Evolutionary conservation across 2,113 vertebrate species (phyloP), one percentile per base, ranked within the genome.

Genomic region (Delphinus delphis): DNA sequence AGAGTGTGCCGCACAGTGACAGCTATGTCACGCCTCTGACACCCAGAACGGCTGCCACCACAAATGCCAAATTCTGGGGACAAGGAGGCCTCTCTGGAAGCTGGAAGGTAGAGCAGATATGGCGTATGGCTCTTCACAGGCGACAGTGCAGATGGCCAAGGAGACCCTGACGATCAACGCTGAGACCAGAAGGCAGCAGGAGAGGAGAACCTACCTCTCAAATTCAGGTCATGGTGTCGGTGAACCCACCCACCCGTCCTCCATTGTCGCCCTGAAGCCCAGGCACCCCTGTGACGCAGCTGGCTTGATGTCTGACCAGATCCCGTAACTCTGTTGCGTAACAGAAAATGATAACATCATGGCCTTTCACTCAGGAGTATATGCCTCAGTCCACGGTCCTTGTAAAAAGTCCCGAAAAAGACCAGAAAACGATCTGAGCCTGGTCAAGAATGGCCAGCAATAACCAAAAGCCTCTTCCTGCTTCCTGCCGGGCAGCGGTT

Each of bases 81-180:
- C 2, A 14, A 36, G 18, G 36, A 28, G 12, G 33, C 65, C 65
- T 67, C 23, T 26, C 41, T 10, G 1, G 38, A 53, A 47, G 82
- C 31, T 4, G 9, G 17, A 55, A 84, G 55, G 21, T 18, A 0
- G 0, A 26, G 55, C 2, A 2, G 62, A 3, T 0, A 10, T 2
- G 14, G 79, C 36, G 25, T 0, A 4, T 4, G 55, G 85, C 50
- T 55, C 14, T 20, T 82, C n/a, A 7, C 0, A 50, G 33, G 26
- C 8, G 1, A 15, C 71, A 68, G 20, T 20, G 53, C 0, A 13
- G 17, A 18, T 2, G 6, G 8, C 14, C 13, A 0, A 14, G 36
- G 67, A 85, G 68, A 62, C 44, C n/a, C 55, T 33, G 20, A 44
- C 87, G 0, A 0, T 25, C 63, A 2, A 2, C 2, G 8, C 65